Evolutionary conservation across 2,888 invertebrate species (phyloP), one percentile per base, ranked within the genome.

Genomic region (Hirtodrosophila duncani): DNA sequence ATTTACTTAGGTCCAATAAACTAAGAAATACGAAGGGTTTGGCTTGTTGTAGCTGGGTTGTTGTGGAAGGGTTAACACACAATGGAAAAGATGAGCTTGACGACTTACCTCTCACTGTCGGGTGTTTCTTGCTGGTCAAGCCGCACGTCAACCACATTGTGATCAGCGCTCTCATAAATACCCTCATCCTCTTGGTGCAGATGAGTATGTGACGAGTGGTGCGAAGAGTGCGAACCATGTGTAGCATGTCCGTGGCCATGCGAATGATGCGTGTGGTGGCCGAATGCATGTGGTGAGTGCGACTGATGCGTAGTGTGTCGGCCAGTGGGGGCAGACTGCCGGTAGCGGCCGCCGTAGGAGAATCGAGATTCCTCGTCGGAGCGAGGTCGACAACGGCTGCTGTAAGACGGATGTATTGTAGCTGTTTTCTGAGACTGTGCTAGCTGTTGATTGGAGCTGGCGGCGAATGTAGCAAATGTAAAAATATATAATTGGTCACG

Each of bases 101-200:
- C n/a, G 42, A 83, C 89, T 89, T 90, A 95, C 95, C 95, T 95
- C 90, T 94, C 95, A 88, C 94, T 94, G 87, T 95, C 94, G 74
- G 94, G 94, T 65, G 93, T 93, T 88, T 94, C 94, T 63, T 93
- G 88, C 51, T 92, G 90, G 50, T 90, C 91, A 42, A 84, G 75
- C 45, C 83, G 78, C 84, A 92, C 90, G 87, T 92, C 92, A 79
- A 88, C 88, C 81, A 89, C 89, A 27, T 77, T 75, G 84, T 91
- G 91, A 87, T 92, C 92, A 71, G 95, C 95, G 82, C 93, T 94
- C 89, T 94, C 95, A 87, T 95, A 95, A 82, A 95, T 92, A 85
- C 94, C 93, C 87, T 95, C 95, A 84, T 94, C 94, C 85, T 94
- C 94, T 84, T 88, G 89, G 72, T 89, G 88, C 83, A 89, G 88